Evolutionary conservation across 2,113 vertebrate species (phyloP).

Genomic region (Hirundichthys speculiger): DNA sequence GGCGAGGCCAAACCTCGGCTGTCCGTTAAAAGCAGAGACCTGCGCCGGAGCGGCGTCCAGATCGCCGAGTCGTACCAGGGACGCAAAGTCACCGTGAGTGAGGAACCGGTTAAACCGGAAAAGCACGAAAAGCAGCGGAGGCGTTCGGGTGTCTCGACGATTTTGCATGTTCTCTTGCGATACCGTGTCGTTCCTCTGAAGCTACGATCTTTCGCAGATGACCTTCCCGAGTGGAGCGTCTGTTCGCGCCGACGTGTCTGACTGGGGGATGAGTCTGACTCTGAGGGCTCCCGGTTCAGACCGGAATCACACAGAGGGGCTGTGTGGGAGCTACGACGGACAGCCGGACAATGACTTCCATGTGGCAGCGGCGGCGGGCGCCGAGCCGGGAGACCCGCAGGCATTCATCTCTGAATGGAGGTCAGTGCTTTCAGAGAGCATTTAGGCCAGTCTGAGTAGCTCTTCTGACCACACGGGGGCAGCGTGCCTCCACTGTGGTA

Average conservation of each 20-base stretch:
- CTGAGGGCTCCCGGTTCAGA: slow-evolving; percentile 86
- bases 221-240: slow-evolving; percentile 90
- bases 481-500: no score
- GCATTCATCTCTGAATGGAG: slow-evolving; percentile 89
- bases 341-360: slow-evolving; percentile 86
- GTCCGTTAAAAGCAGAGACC: slow-evolving; percentile 82
- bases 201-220: slow-evolving; percentile 71
- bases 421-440: slow-evolving; percentile 66
- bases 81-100: slow-evolving; percentile 91
- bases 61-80: slow-evolving; percentile 90
- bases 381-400: slow-evolving; percentile 43
- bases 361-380: slow-evolving; percentile 76
- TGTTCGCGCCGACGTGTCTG: slow-evolving; percentile 87
- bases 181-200: not conserved
- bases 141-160: no score
- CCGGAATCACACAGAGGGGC: slow-evolving; percentile 84
- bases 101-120: no score
- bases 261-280: slow-evolving; percentile 92
- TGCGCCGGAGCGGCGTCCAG: slow-evolving; percentile 76
- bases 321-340: slow-evolving; percentile 91
- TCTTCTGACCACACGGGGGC: no score
- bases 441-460: no score
- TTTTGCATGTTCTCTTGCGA: no score
- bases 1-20: slow-evolving; percentile 85
- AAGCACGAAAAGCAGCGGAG: no score